Evolutionary conservation across 2,888 invertebrate genomes (phyloP).

Genomic region (Autographa gamma): DNA sequence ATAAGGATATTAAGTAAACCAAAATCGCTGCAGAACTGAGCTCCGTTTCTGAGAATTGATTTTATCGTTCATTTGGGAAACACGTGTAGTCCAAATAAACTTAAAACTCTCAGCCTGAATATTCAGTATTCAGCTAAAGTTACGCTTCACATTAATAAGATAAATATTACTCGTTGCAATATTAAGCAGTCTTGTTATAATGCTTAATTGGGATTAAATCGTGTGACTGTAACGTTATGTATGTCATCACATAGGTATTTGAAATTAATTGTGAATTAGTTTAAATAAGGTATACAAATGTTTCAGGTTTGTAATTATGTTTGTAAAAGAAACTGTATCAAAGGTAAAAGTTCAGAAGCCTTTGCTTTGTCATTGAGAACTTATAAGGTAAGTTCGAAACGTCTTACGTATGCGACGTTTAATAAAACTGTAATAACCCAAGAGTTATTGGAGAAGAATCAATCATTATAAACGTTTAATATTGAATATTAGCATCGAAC

Average conservation of each 20-base stretch:
- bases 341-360: neutral
- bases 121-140: neutral
- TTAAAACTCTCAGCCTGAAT: neutral
- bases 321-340: too few relatives aligned
- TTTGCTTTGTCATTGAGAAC: neutral
- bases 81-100: neutral
- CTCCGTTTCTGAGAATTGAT: neutral
- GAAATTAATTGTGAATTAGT: too few relatives aligned
- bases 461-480: constrained; percentile 7
- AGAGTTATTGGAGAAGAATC: constrained; percentile 9
- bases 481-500: constrained; percentile 29
- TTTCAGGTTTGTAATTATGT: too few relatives aligned
- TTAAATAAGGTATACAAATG: too few relatives aligned
- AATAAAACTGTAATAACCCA: neutral
- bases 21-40: neutral
- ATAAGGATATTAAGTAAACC: neutral
- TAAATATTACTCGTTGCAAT: neutral
- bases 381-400: neutral
- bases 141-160: neutral
- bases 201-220: neutral
- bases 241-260: too few relatives aligned
- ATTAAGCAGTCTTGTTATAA: neutral
- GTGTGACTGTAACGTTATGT: neutral
- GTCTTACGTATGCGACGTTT: neutral
- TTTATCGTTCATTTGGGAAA: neutral